Percentiles rank a stretch among this genome's conserved stretches.
phyloP scores from a whole-genome alignment of 1,140 invertebrate genomes.

The Hylaeus volcanicus region DNA sequence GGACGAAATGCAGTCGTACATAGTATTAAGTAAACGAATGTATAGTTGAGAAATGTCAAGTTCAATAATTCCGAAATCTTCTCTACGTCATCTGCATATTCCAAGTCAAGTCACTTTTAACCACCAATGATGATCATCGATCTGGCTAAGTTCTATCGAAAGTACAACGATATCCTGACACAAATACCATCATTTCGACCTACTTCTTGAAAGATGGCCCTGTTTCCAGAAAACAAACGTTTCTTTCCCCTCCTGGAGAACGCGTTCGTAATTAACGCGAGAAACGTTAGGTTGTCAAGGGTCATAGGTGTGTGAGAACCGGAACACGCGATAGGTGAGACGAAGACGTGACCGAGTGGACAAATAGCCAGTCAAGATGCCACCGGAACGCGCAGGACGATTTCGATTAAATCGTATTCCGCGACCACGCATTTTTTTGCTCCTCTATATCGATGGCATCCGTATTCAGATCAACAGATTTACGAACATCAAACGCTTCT shows the following conservation, averaged over 20 bases:
- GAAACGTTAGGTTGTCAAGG: conserved; percentile 67
- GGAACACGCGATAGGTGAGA: conserved; percentile 67
- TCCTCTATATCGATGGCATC: background rate
- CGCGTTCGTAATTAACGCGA: conserved; percentile 73
- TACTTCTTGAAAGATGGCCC: conserved; percentile 20
- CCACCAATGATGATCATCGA: no score
- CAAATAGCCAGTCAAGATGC: conserved; percentile 47
- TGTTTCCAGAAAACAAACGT: conserved; percentile 70
- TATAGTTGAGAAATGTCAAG: no score
- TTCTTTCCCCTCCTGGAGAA: conserved; percentile 15
- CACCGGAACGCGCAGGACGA: background rate
- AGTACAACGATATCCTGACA: no score
- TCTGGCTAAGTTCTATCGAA: no score
- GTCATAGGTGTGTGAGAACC: conserved; percentile 76
- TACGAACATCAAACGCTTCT: background rate
- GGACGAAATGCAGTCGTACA: no score
- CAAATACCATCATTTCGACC: no score
- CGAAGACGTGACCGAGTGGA: conserved; percentile 70
- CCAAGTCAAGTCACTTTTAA: no score
- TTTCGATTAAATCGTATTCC: background rate
- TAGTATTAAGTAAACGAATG: no score
- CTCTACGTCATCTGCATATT: no score
- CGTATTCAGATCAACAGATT: background rate
- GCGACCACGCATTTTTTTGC: background rate
- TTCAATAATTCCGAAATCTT: no score